Evolutionary conservation across 2,888 invertebrate species (phyloP).

Genomic region (Sipha maydis): DNA sequence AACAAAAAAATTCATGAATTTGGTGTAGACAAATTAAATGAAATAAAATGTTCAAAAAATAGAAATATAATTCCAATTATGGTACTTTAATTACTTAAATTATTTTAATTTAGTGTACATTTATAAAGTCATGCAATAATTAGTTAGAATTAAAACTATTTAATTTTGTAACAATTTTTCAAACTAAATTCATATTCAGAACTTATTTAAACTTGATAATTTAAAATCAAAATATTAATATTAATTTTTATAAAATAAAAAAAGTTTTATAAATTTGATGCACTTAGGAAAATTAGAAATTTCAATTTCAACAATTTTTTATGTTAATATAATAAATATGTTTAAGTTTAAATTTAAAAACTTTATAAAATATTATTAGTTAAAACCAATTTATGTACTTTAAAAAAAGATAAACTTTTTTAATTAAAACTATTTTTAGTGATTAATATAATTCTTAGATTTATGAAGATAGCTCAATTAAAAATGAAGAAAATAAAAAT

Average conservation of each 20-base stretch:
- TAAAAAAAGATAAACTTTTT: no score
- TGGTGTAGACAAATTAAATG: constrained; percentile 5
- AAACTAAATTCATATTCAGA: background rate
- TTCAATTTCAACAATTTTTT: background rate
- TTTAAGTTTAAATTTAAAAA: no score
- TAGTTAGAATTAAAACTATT: background rate
- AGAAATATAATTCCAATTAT: background rate
- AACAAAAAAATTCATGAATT: background rate
- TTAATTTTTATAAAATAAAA: no score
- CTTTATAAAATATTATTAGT: no score
- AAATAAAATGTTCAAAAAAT: constrained; percentile 23
- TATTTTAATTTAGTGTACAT: background rate
- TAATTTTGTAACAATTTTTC: background rate
- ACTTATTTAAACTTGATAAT: no score
- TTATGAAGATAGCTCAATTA: background rate
- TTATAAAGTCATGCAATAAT: background rate
- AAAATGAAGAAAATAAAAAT: background rate
- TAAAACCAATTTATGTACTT: no score
- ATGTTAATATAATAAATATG: no score
- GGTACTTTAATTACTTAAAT: background rate
- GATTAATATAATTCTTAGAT: background rate
- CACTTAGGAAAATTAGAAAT: background rate
- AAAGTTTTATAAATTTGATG: background rate
- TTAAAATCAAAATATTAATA: background rate
- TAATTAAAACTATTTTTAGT: background rate